Conservation (phyloP, 2,888 invertebrate genomes). For the Scotopteryx bipunctaria region DNA sequence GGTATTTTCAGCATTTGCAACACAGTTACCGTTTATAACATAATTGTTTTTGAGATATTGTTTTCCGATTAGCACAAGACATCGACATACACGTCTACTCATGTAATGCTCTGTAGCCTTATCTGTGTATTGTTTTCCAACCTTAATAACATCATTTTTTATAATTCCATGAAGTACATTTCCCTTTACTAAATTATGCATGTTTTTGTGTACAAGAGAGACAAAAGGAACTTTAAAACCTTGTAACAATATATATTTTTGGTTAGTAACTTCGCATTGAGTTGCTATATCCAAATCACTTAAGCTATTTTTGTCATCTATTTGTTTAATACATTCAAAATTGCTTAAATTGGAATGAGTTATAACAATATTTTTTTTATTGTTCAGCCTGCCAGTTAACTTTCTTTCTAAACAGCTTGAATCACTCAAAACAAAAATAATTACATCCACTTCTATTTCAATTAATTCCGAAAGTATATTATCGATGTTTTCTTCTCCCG, state of each 20-base stretch:
- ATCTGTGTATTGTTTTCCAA: background rate
- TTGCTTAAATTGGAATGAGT: background rate
- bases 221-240: conserved; percentile 10
- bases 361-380: conserved; percentile 4
- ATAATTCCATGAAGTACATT: conserved; percentile 6
- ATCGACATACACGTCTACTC: conserved; percentile 3
- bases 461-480: background rate
- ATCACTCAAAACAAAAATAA: conserved; percentile 2
- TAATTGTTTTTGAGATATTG: conserved; percentile 2
- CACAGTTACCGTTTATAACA: background rate
- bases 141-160: background rate
- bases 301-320: conserved; percentile 8
- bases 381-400: background rate
- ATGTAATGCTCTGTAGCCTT: background rate
- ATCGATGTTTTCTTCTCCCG: background rate
- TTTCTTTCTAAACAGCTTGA: background rate
- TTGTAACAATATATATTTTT: conserved; percentile 7
- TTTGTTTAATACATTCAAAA: background rate
- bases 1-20: background rate
- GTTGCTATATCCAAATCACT: background rate
- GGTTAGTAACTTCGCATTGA: background rate
- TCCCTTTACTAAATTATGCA: conserved; percentile 1
- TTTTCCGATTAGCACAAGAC: background rate
- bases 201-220: background rate
- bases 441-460: background rate